These are phyloP conservation scores for Thunnus albacares DNA, from an alignment of 2,797 vertebrate genomes.

Conservation along the genomic window DNA sequence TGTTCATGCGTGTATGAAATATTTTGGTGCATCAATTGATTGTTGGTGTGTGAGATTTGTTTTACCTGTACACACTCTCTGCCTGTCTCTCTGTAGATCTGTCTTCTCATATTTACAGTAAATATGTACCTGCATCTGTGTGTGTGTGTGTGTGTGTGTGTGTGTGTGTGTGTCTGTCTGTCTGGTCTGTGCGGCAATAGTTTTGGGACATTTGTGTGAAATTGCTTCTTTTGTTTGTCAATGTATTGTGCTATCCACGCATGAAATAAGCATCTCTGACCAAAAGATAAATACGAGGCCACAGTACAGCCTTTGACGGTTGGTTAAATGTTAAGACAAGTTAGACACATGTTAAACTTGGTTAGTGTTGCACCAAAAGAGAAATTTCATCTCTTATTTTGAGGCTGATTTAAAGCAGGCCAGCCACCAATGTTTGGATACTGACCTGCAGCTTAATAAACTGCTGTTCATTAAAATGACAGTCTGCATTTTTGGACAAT, in stretches of 20 bases:
- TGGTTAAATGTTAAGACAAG: constrained; percentile 59
- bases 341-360: constrained; percentile 51
- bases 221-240: constrained; percentile 65
- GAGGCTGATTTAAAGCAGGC: constrained; percentile 57
- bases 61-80: constrained; percentile 55
- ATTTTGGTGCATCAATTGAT: constrained; percentile 37
- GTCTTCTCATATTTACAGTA: constrained; percentile 68
- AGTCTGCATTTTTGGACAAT: constrained; percentile 59
- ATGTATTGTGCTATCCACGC: constrained; percentile 72
- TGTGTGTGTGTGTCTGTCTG: constrained; percentile 6
- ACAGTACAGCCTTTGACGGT: constrained; percentile 47
- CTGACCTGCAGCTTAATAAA: constrained; percentile 68
- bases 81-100: constrained; percentile 29
- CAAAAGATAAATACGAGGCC: constrained; percentile 64
- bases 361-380: constrained; percentile 62
- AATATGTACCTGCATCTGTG: constrained; percentile 43
- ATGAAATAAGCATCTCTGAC: constrained; percentile 63
- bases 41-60: constrained; percentile 41
- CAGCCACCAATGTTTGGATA: constrained; percentile 49
- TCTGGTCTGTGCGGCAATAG: constrained; percentile 32
- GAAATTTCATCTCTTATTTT: constrained; percentile 45
- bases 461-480: constrained; percentile 43
- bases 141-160: constrained; percentile 26
- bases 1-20: constrained; percentile 9
- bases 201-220: constrained; percentile 75